Base-by-base conservation (phyloP, 2,888 invertebrate genomes). In the Drosophila percnosoma region DNA sequence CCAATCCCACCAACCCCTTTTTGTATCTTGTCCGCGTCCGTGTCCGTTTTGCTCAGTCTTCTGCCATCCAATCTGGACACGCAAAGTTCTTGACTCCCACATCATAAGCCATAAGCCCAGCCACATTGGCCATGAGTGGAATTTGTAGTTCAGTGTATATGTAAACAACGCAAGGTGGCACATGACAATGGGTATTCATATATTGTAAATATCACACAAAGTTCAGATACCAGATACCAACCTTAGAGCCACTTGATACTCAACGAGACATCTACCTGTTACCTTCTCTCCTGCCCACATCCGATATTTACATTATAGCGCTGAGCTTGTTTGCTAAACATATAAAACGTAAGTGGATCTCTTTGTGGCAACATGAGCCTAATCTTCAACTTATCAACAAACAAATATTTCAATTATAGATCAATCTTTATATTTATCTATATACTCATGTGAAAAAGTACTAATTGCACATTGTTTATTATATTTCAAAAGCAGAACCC, bases 71-170 rank as follows among this genome's bases (percentile, higher is more conserved):
- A 27, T 38, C 27, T 55, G 54, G 36, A 54, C 54, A 36, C 27
- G 55, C n/a, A 31, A 59, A 62, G 62, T 72, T 66, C 71, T 76
- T 76, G 76, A 78, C 80, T 76, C 76, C 48, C 54, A 63, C 53
- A 61, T 63, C 60, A 70, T 60, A 75, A 74, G 70, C 75, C 49
- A 5, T 33, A 13, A 34, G 1, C 54, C 15, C 52, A 31, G 8
- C 33, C 15, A 8, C 21, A 21, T 8, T 21, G n/a, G 31, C 21
- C 33, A 15, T 15, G n/a, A 36, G 15, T 54, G 53, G 34, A 54
- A 54, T 54, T 34, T 24, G 34, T 54, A n/a, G n/a, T 29, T 29
- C 24, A 13, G n/a, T 33, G n/a, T 33, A 13, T 52, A 11, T 52
- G n/a, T 51, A 15, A 45, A 7, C 21, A 45, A 45, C 45, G 45